These are phyloP conservation scores for Melinaea menophilus DNA, from an alignment of 2,888 invertebrate genomes.

Conservation along the genomic window DNA sequence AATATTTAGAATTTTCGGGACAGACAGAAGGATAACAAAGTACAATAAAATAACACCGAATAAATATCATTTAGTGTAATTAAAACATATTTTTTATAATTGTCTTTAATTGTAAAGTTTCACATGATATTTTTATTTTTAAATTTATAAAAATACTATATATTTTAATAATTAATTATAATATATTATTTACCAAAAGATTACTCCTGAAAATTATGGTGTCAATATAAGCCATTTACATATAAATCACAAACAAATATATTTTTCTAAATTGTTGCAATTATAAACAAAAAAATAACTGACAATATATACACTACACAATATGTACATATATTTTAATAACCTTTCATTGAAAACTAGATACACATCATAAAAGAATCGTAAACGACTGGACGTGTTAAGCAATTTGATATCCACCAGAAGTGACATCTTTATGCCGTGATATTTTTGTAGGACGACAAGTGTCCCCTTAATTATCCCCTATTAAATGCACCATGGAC, in stretches of 20 bases:
- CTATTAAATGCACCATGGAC: slow-evolving; percentile 69
- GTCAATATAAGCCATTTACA: no score
- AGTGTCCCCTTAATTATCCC: slow-evolving; percentile 68
- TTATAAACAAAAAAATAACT: no score
- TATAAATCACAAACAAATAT: no score
- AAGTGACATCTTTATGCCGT: slow-evolving; percentile 68
- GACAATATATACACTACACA: no score
- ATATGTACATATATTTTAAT: no score
- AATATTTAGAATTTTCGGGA: slow-evolving; percentile 1
- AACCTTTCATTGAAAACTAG: slow-evolving; percentile 28
- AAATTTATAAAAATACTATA: no score
- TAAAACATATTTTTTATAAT: background rate
- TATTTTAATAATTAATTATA: no score
- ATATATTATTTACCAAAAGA: no score
- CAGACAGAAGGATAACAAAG: background rate
- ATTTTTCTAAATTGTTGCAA: no score
- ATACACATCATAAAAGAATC: slow-evolving; percentile 28
- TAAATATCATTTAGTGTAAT: background rate
- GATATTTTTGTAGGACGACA: slow-evolving; percentile 66
- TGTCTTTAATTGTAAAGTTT: background rate
- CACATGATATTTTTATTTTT: no score
- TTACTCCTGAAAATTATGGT: no score
- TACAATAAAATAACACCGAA: background rate
- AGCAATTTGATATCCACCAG: slow-evolving; percentile 70
- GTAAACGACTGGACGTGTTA: slow-evolving; percentile 67